Conservation (phyloP, 2,113 vertebrate genomes). For the Rousettus leschenaultii region DNA sequence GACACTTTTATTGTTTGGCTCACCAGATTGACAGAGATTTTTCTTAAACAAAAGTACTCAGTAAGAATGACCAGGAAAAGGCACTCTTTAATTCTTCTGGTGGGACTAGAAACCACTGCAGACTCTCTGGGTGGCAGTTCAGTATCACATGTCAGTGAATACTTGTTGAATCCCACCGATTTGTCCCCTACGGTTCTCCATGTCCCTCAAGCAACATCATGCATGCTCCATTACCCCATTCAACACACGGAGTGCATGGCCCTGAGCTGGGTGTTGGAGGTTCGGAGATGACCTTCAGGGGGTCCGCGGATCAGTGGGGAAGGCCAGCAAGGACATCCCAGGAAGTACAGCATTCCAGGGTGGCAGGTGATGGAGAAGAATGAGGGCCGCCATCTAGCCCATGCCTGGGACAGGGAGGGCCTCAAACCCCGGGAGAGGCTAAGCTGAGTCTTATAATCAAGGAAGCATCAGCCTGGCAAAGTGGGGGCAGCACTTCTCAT, state of each 20-base stretch:
- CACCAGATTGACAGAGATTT: not conserved
- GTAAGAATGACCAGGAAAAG: not conserved
- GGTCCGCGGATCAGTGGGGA: not conserved
- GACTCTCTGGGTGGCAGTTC: not conserved
- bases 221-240: not conserved
- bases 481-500: not conserved
- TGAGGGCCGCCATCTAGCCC: no score
- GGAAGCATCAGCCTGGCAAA: not conserved
- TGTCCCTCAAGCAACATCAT: not conserved
- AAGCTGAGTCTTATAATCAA: not conserved
- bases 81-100: not conserved
- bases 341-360: not conserved
- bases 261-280: not conserved
- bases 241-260: not conserved
- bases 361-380: not conserved
- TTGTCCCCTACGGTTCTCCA: not conserved
- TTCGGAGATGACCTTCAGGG: not conserved
- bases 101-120: not conserved
- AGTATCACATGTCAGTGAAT: accelerated
- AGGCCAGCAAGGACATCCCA: not conserved
- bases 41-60: not conserved
- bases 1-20: not conserved
- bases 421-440: not conserved
- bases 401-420: no score
- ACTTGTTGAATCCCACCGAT: not conserved